Conservation (phyloP, 2,888 invertebrate genomes). For the Diadegma fenestrale region DNA sequence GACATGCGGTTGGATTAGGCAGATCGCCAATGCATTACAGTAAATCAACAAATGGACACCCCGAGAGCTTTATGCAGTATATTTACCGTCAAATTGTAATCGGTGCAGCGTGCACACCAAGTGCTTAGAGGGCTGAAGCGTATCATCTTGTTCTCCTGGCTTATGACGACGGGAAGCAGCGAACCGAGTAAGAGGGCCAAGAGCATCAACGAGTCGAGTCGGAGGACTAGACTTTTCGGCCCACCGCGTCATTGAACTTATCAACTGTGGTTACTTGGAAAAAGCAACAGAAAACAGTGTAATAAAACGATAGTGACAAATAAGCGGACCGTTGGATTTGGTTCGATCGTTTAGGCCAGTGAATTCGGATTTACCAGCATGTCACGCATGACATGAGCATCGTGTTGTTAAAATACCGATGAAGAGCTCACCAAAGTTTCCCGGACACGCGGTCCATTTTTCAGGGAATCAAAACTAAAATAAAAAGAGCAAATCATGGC, state of each 20-base stretch:
- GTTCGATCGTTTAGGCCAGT: neutral
- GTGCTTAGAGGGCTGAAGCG: slow-evolving; percentile 36
- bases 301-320: neutral
- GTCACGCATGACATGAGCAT: neutral
- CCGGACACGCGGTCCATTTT: neutral
- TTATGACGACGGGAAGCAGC: slow-evolving; percentile 41
- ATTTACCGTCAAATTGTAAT: slow-evolving; percentile 8
- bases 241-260: slow-evolving; percentile 56
- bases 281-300: neutral
- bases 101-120: slow-evolving; percentile 36
- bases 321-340: neutral
- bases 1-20: neutral
- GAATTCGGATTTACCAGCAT: neutral
- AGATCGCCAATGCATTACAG: neutral
- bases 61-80: neutral
- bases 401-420: neutral
- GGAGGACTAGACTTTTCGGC: slow-evolving; percentile 58
- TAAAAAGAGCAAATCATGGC: neutral
- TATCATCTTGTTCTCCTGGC: slow-evolving; percentile 38
- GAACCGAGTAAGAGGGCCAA: slow-evolving; percentile 26
- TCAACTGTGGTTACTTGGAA: slow-evolving; percentile 4
- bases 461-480: neutral
- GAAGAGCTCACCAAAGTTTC: neutral
- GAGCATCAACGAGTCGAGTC: slow-evolving; percentile 34
- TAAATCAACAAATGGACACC: neutral